phyloP scores from a whole-genome alignment of 2,797 vertebrate genomes.

The Oophaga sylvatica region DNA sequence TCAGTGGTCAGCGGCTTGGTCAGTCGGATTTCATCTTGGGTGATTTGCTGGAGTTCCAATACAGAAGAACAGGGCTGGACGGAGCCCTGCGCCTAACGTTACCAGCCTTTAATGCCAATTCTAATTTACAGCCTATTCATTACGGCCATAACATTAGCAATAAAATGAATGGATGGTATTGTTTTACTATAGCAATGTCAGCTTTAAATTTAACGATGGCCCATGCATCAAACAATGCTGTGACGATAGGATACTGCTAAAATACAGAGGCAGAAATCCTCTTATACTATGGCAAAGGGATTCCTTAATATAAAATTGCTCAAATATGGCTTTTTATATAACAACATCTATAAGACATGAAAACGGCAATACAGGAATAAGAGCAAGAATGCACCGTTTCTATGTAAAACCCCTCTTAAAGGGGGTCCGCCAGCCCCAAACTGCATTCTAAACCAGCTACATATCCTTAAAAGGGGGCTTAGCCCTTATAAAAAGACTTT shows the following conservation, averaged over 20 bases:
- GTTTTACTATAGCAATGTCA: slow-evolving; percentile 43
- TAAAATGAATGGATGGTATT: slow-evolving; percentile 44
- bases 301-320: not conserved
- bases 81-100: slow-evolving; percentile 37
- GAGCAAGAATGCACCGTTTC: too few relatives aligned
- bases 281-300: not conserved
- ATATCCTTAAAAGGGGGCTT: too few relatives aligned
- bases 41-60: slow-evolving; percentile 38
- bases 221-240: slow-evolving; percentile 19
- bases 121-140: slow-evolving; percentile 55
- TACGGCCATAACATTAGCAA: slow-evolving; percentile 42
- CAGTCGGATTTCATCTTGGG: slow-evolving; percentile 18
- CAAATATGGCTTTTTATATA: not conserved
- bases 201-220: slow-evolving; percentile 35
- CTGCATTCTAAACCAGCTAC: too few relatives aligned
- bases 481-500: too few relatives aligned
- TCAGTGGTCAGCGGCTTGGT: slow-evolving; percentile 39
- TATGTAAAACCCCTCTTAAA: too few relatives aligned
- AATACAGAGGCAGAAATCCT: not conserved
- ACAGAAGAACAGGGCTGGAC: slow-evolving; percentile 13
- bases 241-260: not conserved
- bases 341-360: not conserved
- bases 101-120: slow-evolving; percentile 23
- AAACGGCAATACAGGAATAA: not conserved
- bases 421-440: too few relatives aligned